These are phyloP conservation scores for Thymelicus sylvestris DNA, from an alignment of 2,888 invertebrate genomes.

Conservation along the genomic window DNA sequence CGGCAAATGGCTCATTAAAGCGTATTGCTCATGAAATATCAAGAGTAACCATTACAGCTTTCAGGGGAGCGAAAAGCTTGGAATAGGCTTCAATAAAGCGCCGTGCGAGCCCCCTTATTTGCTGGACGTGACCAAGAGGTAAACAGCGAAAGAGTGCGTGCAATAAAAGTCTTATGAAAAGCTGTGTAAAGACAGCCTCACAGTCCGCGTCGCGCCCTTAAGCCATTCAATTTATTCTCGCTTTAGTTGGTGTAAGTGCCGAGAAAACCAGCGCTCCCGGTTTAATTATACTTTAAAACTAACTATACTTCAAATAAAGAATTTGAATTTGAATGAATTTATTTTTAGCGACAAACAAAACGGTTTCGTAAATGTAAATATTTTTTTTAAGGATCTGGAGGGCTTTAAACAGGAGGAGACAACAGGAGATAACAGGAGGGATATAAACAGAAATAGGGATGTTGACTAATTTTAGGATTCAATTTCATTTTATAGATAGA, in stretches of 20 bases:
- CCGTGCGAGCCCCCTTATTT: constrained; percentile 42
- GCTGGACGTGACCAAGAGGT: constrained; percentile 47
- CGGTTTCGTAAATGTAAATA: background rate
- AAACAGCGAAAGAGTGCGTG: constrained; percentile 43
- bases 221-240: constrained; percentile 34
- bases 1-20: constrained; percentile 32
- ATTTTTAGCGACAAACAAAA: background rate
- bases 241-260: constrained; percentile 2
- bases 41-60: constrained; percentile 23
- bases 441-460: no score
- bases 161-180: constrained; percentile 41
- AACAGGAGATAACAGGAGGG: no score
- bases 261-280: background rate
- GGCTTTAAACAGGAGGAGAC: no score
- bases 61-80: constrained; percentile 27
- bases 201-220: constrained; percentile 22
- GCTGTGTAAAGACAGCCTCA: constrained; percentile 7
- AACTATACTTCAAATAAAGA: no score
- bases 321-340: no score
- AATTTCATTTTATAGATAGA: no score
- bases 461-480: no score
- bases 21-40: constrained; percentile 34
- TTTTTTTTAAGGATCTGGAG: no score
- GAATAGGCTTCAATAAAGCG: constrained; percentile 40
- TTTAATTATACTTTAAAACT: constrained; percentile 1